Evolutionary conservation across 2,888 invertebrate species (phyloP).

Genomic region (Ctenicera cuprea): DNA sequence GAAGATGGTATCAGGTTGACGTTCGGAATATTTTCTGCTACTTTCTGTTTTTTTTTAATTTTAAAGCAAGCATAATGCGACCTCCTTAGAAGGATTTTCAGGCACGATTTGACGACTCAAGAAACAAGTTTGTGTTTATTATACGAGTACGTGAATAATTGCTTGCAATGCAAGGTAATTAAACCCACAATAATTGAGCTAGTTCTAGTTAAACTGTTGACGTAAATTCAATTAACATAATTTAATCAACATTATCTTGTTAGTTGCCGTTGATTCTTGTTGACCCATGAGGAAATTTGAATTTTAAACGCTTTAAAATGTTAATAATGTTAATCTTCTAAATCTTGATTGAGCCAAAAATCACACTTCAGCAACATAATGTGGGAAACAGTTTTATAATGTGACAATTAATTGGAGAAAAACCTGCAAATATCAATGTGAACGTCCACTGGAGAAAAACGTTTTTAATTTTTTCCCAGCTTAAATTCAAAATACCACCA

Average conservation of each 20-base stretch:
- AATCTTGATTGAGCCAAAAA: neutral
- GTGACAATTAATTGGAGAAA: too few species aligned
- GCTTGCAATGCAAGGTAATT: conserved; percentile 11
- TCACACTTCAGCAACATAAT: too few species aligned
- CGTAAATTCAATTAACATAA: conserved; percentile 14
- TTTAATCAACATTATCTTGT: conserved; percentile 14
- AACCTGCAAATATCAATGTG: too few species aligned
- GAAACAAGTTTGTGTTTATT: conserved; percentile 4
- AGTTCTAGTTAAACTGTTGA: conserved; percentile 12
- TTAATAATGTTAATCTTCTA: neutral
- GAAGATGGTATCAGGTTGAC: conserved; percentile 13
- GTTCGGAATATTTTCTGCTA: neutral
- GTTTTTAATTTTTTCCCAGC: too few species aligned
- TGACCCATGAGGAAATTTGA: neutral
- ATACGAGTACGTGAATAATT: conserved; percentile 9
- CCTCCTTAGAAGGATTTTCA: conserved; percentile 6
- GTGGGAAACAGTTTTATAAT: too few species aligned
- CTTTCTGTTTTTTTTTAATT: conserved; percentile 8
- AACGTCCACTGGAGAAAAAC: too few species aligned
- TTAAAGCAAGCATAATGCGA: too few species aligned
- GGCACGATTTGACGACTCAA: neutral
- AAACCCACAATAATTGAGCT: conserved; percentile 1
- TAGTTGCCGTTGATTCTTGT: neutral
- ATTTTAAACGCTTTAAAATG: conserved; percentile 1
- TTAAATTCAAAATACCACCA: too few species aligned